These are phyloP conservation scores for Notiomystis cincta DNA, from an alignment of 2,113 vertebrate genomes.

Conservation along the genomic window DNA sequence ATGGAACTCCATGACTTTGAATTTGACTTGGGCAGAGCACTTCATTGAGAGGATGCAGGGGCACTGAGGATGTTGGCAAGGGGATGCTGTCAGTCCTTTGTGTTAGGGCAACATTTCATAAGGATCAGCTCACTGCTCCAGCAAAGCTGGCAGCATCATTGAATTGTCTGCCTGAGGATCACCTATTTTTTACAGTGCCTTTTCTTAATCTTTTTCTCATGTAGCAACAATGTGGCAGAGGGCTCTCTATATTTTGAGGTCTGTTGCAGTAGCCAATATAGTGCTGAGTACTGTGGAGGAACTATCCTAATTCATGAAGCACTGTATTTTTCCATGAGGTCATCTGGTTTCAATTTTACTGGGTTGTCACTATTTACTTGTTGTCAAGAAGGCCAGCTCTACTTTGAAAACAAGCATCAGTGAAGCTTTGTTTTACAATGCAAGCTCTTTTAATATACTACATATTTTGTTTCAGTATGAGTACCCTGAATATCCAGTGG, in stretches of 20 bases:
- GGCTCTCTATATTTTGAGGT: background rate
- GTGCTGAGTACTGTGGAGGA: background rate
- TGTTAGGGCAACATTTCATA: background rate
- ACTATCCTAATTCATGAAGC: background rate
- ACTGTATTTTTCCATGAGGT: background rate
- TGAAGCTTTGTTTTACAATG: background rate
- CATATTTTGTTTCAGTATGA: background rate
- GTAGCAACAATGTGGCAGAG: background rate
- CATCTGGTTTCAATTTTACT: background rate
- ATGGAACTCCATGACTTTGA: background rate
- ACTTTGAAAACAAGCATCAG: background rate
- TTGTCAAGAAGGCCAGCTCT: background rate
- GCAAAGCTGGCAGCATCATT: background rate
- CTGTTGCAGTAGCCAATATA: background rate
- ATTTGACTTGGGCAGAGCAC: background rate
- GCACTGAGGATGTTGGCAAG: background rate
- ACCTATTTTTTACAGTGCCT: background rate
- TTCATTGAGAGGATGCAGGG: background rate
- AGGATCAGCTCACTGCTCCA: background rate
- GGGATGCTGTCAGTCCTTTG: background rate
- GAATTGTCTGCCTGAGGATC: background rate
- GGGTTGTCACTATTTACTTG: background rate
- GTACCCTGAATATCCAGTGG: background rate
- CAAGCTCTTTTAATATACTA: background rate
- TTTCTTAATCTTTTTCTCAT: background rate